Conservation (phyloP, 2,797 vertebrate genomes). For the Pseudochirops cupreus region DNA sequence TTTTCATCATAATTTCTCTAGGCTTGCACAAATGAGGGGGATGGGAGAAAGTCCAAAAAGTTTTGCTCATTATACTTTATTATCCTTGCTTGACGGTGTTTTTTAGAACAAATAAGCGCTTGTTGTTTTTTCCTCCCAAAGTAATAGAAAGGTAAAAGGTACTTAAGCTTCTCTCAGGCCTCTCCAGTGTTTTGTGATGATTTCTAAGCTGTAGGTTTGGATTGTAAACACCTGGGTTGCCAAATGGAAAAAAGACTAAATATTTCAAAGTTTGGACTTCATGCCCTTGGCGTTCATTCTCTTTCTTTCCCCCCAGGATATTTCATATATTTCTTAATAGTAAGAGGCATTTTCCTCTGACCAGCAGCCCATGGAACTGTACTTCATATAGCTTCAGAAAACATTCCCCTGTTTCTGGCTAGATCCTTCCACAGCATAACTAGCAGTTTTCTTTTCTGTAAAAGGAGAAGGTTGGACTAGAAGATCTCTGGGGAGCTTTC, state of each 20-base stretch:
- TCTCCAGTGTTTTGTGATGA: not conserved
- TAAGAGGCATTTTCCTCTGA: not conserved
- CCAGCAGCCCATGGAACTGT: not conserved
- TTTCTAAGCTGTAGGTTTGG: accelerated
- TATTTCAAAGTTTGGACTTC: accelerated
- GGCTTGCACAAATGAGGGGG: not conserved
- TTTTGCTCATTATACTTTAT: accelerated
- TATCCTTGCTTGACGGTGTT: not conserved
- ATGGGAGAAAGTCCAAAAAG: not conserved
- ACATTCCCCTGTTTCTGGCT: not conserved
- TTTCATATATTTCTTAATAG: not conserved
- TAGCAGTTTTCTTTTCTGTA: not conserved
- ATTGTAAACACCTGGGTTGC: not conserved
- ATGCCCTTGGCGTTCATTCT: too few relatives aligned
- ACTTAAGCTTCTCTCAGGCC: not conserved
- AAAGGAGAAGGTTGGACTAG: not conserved
- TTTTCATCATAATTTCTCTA: not conserved
- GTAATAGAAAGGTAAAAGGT: accelerated
- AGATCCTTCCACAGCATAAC: not conserved
- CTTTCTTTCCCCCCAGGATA: accelerated
- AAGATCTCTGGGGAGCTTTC: accelerated
- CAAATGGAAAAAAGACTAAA: not conserved
- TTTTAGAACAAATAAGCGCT: not conserved
- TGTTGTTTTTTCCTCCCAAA: not conserved
- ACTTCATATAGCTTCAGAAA: not conserved